Conservation (phyloP, 1,140 invertebrate genomes). For the Anadara kagoshimensis region DNA sequence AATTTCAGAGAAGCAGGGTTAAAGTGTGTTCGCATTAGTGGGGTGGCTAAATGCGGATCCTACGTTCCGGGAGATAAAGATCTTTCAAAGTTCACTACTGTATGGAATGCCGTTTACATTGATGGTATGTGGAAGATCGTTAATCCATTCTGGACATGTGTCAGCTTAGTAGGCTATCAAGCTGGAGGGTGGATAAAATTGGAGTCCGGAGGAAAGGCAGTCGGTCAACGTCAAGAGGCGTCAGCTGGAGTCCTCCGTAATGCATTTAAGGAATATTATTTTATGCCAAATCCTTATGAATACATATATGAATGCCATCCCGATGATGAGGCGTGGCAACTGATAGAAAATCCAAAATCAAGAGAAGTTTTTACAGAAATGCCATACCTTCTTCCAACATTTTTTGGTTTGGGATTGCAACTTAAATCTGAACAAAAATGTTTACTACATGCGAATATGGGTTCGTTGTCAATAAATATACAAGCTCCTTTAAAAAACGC, state of each 20-base stretch:
- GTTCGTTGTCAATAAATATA: conserved; percentile 28
- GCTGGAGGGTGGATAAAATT: conserved; percentile 47
- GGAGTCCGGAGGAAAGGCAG: conserved; percentile 27
- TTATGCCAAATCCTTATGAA: conserved; percentile 44
- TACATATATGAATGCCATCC: conserved; percentile 44
- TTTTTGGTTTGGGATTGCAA: conserved; percentile 41
- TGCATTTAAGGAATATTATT: conserved; percentile 46
- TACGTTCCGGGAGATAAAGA: conserved; percentile 42
- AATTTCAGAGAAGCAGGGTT: conserved; percentile 34
- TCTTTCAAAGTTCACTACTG: neutral
- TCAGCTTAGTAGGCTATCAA: conserved; percentile 30
- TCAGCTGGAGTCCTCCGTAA: conserved; percentile 22
- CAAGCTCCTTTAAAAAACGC: conserved; percentile 32
- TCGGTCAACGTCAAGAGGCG: conserved; percentile 4
- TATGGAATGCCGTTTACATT: conserved; percentile 38
- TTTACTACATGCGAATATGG: conserved; percentile 14
- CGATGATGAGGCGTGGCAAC: conserved; percentile 38
- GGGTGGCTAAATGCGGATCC: conserved; percentile 37
- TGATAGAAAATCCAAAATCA: conserved; percentile 13
- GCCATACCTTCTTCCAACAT: conserved; percentile 39
- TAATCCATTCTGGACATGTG: conserved; percentile 48
- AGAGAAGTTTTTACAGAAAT: conserved; percentile 30
- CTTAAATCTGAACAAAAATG: conserved; percentile 24
- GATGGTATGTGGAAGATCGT: conserved; percentile 43
- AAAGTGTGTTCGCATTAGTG: conserved; percentile 36